phyloP scores from a whole-genome alignment of 2,888 invertebrate species.

The Agrotis segetum region DNA sequence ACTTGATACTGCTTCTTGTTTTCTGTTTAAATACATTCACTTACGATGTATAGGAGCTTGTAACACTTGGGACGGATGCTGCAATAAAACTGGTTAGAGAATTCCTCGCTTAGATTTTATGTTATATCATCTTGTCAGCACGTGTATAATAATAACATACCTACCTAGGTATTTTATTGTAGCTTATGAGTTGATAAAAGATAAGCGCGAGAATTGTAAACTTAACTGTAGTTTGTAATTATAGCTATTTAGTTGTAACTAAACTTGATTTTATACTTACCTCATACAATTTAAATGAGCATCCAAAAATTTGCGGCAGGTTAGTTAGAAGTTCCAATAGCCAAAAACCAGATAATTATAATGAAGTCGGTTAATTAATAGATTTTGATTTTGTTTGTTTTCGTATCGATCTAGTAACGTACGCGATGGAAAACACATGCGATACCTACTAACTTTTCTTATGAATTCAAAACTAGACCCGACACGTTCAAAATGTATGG shows the following conservation, averaged over 20 bases:
- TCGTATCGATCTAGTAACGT: too few species aligned
- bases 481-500: too few species aligned
- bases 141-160: slow-evolving; percentile 25
- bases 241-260: not conserved
- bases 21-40: slow-evolving; percentile 51
- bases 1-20: slow-evolving; percentile 67
- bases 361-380: too few species aligned
- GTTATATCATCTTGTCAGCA: slow-evolving; percentile 20
- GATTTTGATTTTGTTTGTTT: too few species aligned
- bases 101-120: slow-evolving; percentile 40
- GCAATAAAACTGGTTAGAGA: slow-evolving; percentile 56
- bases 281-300: too few species aligned
- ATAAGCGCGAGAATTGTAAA: slow-evolving; percentile 3
- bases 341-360: too few species aligned
- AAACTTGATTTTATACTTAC: not conserved
- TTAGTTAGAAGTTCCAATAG: too few species aligned
- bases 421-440: too few species aligned
- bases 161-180: slow-evolving; percentile 17
- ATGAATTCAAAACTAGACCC: too few species aligned
- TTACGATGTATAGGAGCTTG: slow-evolving; percentile 35
- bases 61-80: slow-evolving; percentile 48
- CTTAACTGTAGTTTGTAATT: slow-evolving; percentile 7
- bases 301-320: not conserved
- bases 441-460: too few species aligned
- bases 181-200: slow-evolving; percentile 20